Base-by-base conservation (phyloP, 2,797 vertebrate species). In the Melanotaenia nigrans region DNA sequence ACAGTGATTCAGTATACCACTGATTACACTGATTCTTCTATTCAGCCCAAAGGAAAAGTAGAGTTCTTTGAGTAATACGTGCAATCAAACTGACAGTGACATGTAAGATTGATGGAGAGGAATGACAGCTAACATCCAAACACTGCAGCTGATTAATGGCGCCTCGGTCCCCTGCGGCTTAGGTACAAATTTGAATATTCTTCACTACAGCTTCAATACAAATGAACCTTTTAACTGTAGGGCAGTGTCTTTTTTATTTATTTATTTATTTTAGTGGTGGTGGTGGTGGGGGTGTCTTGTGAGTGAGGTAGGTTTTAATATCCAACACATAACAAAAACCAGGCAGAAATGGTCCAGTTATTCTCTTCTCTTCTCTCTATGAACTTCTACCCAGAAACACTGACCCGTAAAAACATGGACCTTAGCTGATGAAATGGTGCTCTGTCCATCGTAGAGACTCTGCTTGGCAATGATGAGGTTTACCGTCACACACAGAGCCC, bases 171-270 rank as follows among this genome's bases (percentile, higher is more conserved):
- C 63, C 56, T 25, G 4, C 4, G 7, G 40, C n/a, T 28, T 7
- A 51, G 38, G 69, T 57, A 66, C 61, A 49, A 66, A 2, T 63
- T 62, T 85, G 35, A 78, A 68, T 76, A 82, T 81, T 61, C 42
- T 30, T 58, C 58, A 30, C 55, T 20, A 7, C 18, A 28, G 36
- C 53, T 32, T 78, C 78, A 82, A 55, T 79, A 66, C 62, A 71
- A 76, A 75, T 82, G 70, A 61, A 65, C 59, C 45, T 62, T 36
- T 73, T 35, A 56, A 68, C 77, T 61, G 61, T 76, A 20, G 47
- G 14, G 2, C 30, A 35, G 55, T 47, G 24, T 70, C 58, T n/a
- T 42, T 33, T 33, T 33, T 3, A 33, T 33, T 33, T 7, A 7
- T 33, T 38, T 38, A 13, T 33, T 33, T 36, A 58, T 59, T 61